A percentile compares a stretch with the other conserved stretches of the same genome.
phyloP scores from a whole-genome alignment of 2,113 vertebrate species.

The Scomber japonicus region DNA sequence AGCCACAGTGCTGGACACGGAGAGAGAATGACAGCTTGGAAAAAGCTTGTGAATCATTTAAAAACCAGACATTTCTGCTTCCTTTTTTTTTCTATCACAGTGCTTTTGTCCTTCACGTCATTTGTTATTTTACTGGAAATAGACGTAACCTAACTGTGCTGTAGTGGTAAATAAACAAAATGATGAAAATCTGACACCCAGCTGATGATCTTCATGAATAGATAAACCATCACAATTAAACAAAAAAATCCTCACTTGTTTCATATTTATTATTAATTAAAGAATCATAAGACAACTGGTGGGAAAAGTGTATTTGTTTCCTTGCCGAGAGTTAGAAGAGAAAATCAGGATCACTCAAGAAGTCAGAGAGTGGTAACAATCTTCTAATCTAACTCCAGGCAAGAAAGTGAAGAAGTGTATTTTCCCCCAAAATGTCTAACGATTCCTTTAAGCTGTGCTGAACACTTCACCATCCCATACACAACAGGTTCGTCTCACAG shows the following conservation, averaged over 20 bases:
- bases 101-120: too few relatives aligned
- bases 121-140: too few relatives aligned
- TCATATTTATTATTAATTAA: background rate
- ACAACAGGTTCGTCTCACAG: background rate
- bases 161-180: too few relatives aligned
- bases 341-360: too few relatives aligned
- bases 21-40: conserved; percentile 44
- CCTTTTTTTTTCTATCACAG: background rate
- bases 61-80: conserved; percentile 7
- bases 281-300: background rate
- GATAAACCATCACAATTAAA: too few relatives aligned
- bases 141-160: too few relatives aligned
- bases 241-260: background rate
- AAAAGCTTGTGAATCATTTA: conserved; percentile 36
- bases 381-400: background rate
- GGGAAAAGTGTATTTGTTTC: background rate
- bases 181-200: background rate
- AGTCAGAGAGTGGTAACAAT: background rate
- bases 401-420: background rate
- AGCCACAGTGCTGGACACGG: conserved; percentile 43
- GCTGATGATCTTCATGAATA: background rate
- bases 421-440: background rate
- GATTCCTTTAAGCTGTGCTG: background rate
- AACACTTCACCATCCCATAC: background rate
- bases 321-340: background rate